Evolutionary conservation across 2,113 vertebrate genomes (phyloP).

Genomic region (Rhabdomys dilectus): DNA sequence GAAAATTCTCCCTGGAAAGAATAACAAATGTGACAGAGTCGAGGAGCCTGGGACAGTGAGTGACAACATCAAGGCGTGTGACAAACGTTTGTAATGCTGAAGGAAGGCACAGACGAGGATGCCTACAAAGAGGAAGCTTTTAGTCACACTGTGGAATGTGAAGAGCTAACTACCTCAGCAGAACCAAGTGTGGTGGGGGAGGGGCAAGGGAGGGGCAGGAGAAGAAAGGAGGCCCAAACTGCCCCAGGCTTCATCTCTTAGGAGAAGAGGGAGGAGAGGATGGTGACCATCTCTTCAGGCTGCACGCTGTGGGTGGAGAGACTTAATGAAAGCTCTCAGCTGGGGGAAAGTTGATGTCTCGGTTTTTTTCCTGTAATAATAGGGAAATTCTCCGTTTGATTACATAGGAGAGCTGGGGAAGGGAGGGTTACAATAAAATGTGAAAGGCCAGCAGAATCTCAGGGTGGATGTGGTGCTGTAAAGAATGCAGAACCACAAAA

Average conservation of each 20-base stretch:
- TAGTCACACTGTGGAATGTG: slow-evolving; percentile 28
- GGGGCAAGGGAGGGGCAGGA: neutral
- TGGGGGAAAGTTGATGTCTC: neutral
- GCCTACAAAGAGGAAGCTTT: neutral
- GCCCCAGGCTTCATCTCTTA: neutral
- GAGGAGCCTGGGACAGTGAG: neutral
- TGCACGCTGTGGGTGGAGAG: neutral
- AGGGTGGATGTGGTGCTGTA: neutral
- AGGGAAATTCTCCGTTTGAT: slow-evolving; percentile 11
- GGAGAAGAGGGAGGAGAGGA: neutral
- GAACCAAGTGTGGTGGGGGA: neutral
- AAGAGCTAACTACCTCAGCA: slow-evolving; percentile 42
- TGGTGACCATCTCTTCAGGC: neutral
- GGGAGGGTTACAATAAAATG: neutral
- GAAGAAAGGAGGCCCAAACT: slow-evolving; percentile 13
- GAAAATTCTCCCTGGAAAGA: neutral
- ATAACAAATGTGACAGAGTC: neutral
- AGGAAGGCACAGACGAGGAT: neutral
- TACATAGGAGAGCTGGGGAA: neutral
- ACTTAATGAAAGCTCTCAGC: neutral
- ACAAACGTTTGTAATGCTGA: neutral
- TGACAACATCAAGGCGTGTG: neutral
- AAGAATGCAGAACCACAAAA: neutral
- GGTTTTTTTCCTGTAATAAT: neutral
- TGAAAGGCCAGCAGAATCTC: neutral